Base-by-base conservation (phyloP, 2,888 invertebrate species). In the Leptinotarsa juncta region DNA sequence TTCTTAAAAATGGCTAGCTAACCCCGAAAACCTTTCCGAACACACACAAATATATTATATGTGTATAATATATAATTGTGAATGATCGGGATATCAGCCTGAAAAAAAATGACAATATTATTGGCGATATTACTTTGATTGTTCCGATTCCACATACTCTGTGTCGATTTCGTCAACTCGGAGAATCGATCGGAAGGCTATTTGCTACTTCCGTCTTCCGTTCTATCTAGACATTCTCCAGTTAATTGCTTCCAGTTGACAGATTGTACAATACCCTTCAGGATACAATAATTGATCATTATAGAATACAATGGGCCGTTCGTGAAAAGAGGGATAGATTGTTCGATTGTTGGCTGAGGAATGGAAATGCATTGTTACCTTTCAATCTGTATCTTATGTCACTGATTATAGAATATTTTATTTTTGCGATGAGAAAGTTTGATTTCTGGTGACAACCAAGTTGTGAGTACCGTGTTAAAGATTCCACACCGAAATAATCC, bases 231-330 rank as follows among this genome's bases (percentile, higher is more conserved):
- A 69, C 42, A 48, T 69, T 57, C 18, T 15, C 32, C 4, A 16
- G 55, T 23, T 69, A 57, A 69, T 69, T 57, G 68, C 48, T 57
- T 69, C 68, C 68, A 57, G 57, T 57, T 69, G 18, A 42, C 42
- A 48, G 57, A 62, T 62, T 32, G 5, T 26, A 62, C 62, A 48
- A 69, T 57, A 57, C 53, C 57, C 57, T 57, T 53, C 57, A 57
- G 68, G 57, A 48, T 69, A 48, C 55, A 57, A 69, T 69, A 69
- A 69, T 53, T 69, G 68, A 42, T 57, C 68, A 69, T 57, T 57
- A 26, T 20, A 18, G 62, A 32, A 16, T 15, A 62, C 32, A 62
- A 62, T 62, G 32, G 16, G 62, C 15, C 62, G 32, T 62, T 62
- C 14, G 26, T 62, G 16, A 15, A 62, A 32, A 62, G 42, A 42